phyloP scores from a whole-genome alignment of 2,888 invertebrate species.

The Acheta domesticus region DNA sequence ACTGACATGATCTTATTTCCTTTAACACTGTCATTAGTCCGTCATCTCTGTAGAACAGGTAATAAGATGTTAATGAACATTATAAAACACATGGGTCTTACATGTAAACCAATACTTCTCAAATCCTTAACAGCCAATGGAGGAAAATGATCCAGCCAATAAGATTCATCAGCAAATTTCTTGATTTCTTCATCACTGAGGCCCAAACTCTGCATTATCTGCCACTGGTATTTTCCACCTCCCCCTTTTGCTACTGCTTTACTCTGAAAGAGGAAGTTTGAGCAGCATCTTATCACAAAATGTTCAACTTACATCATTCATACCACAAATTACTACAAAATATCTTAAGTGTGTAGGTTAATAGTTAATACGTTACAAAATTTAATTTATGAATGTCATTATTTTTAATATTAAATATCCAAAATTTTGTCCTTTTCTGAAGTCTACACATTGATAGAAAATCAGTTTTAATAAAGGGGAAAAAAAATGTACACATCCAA shows the following conservation, averaged over 20 bases:
- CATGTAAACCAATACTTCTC: slow-evolving; percentile 84
- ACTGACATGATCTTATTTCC: too few relatives aligned
- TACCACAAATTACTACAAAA: not conserved
- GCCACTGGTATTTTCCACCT: slow-evolving; percentile 91
- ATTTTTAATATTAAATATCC: too few relatives aligned
- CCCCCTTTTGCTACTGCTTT: slow-evolving; percentile 93
- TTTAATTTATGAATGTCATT: too few relatives aligned
- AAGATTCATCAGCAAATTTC: slow-evolving; percentile 80
- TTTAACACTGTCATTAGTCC: too few relatives aligned
- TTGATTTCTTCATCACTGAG: slow-evolving; percentile 87
- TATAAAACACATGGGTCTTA: slow-evolving; percentile 49
- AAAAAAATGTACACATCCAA: too few relatives aligned
- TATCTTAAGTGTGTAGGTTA: too few relatives aligned
- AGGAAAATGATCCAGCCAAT: slow-evolving; percentile 98
- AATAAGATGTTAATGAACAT: too few relatives aligned
- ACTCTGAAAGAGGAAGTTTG: slow-evolving; percentile 59
- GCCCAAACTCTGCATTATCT: slow-evolving; percentile 94
- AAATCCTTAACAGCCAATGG: slow-evolving; percentile 84
- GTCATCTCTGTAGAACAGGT: too few relatives aligned
- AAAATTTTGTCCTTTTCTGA: too few relatives aligned
- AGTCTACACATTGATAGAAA: too few relatives aligned
- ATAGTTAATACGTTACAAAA: too few relatives aligned
- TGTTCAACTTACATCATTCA: not conserved
- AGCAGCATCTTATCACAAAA: slow-evolving; percentile 22
- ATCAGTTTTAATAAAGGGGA: too few relatives aligned